Conservation (phyloP, 2,888 invertebrate genomes). For the Acheta domesticus region DNA sequence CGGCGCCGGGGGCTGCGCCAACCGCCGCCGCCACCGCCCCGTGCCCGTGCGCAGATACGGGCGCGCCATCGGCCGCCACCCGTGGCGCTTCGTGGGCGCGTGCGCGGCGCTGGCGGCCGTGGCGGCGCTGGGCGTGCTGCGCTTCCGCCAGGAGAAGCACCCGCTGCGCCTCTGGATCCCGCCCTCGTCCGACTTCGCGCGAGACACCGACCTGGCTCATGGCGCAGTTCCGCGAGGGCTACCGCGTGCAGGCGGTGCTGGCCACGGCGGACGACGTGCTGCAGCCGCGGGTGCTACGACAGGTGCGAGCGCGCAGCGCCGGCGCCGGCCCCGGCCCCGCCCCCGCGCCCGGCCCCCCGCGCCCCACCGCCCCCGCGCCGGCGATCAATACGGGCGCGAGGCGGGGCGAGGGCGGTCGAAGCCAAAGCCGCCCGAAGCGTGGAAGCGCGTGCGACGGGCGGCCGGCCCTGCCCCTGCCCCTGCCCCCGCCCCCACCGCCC, state of each 20-base stretch:
- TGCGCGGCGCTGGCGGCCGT: conserved; percentile 56
- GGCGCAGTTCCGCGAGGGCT: conserved; percentile 61
- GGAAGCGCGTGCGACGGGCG: background rate
- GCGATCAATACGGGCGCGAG: background rate
- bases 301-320: conserved; percentile 43
- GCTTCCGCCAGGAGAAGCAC: conserved; percentile 69
- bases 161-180: conserved; percentile 75
- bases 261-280: conserved; percentile 65
- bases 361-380: background rate
- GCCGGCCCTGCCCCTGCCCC: background rate
- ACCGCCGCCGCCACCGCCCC: background rate
- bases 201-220: conserved; percentile 70
- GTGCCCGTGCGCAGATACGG: conserved; percentile 55
- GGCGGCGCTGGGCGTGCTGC: conserved; percentile 59
- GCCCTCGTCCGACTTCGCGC: conserved; percentile 63
- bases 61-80: conserved; percentile 56
- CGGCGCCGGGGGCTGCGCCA: background rate
- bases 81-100: conserved; percentile 58
- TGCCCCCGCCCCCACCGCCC: background rate
- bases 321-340: background rate
- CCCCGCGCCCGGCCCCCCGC: background rate
- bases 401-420: background rate
- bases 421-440: no score
- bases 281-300: conserved; percentile 56
- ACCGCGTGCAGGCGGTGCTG: conserved; percentile 60